A percentile compares a stretch with the other conserved stretches of the same genome.
Conservation (phyloP, 2,113 vertebrate genomes). For the Myrmophylax atrothorax region DNA sequence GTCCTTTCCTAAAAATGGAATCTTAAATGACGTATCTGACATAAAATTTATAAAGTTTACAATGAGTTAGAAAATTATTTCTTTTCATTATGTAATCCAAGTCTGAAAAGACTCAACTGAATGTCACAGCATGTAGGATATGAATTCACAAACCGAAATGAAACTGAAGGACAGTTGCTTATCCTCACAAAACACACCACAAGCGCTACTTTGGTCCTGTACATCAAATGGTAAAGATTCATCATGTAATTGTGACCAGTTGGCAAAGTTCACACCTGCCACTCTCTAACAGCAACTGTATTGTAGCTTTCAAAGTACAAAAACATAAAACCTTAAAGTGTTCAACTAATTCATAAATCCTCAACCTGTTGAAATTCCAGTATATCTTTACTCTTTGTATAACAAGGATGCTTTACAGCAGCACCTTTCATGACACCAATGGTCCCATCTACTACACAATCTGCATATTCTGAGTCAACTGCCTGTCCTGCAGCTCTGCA, state of each 20-base stretch:
- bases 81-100: background rate
- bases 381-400: background rate
- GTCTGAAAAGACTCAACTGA: background rate
- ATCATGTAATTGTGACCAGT: background rate
- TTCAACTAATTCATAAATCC: background rate
- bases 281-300: background rate
- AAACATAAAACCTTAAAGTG: background rate
- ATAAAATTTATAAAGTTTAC: background rate
- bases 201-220: background rate
- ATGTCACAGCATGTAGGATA: background rate
- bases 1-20: background rate
- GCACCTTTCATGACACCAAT: background rate
- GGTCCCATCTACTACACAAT: background rate
- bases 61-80: background rate
- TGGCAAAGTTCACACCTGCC: background rate
- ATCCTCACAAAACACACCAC: background rate
- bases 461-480: rapidly evolving
- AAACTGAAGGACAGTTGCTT: background rate
- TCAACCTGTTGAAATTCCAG: background rate
- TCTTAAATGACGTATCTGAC: background rate
- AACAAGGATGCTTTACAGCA: background rate
- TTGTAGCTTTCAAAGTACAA: background rate
- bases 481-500: background rate
- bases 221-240: background rate
- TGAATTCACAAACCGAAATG: background rate